Percentiles rank a stretch among this genome's conserved stretches.
Conservation (phyloP, 2,797 vertebrate genomes). For the Thunnus albacares region DNA sequence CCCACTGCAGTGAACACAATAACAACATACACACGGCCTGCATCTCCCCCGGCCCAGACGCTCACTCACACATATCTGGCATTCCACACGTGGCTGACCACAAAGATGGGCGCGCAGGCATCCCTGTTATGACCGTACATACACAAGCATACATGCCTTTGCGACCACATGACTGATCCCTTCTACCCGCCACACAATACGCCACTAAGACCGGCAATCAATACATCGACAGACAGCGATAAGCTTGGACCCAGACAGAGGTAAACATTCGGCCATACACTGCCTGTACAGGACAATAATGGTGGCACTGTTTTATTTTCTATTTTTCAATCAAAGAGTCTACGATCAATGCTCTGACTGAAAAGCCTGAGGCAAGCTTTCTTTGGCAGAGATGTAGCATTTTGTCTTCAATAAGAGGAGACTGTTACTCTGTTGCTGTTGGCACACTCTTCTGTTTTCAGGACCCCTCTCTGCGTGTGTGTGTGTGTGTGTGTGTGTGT, state of each 20-base stretch:
- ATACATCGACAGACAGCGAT: constrained; percentile 63
- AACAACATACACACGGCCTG: constrained; percentile 62
- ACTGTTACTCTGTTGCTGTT: constrained; percentile 37
- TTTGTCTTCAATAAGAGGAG: constrained; percentile 37
- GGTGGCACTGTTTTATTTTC: constrained; percentile 4
- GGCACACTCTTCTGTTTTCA: constrained; percentile 42
- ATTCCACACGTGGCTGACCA: constrained; percentile 81
- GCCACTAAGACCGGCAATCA: constrained; percentile 65
- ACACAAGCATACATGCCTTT: constrained; percentile 63
- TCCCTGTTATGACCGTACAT: constrained; percentile 71
- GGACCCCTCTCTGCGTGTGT: background rate
- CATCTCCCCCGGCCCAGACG: constrained; percentile 57
- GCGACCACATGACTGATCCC: constrained; percentile 71
- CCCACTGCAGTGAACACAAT: constrained; percentile 58
- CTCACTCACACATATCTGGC: constrained; percentile 84
- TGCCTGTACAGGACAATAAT: constrained; percentile 20
- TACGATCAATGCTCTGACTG: background rate
- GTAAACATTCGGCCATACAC: constrained; percentile 65
- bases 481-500: background rate
- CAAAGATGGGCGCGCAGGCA: constrained; percentile 75
- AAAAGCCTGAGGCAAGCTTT: background rate
- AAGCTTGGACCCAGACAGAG: constrained; percentile 68
- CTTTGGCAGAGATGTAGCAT: background rate
- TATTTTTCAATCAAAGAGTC: background rate
- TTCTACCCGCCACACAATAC: constrained; percentile 66